Conservation (phyloP, 2,797 vertebrate genomes). For the Pseudomugil tenellus region DNA sequence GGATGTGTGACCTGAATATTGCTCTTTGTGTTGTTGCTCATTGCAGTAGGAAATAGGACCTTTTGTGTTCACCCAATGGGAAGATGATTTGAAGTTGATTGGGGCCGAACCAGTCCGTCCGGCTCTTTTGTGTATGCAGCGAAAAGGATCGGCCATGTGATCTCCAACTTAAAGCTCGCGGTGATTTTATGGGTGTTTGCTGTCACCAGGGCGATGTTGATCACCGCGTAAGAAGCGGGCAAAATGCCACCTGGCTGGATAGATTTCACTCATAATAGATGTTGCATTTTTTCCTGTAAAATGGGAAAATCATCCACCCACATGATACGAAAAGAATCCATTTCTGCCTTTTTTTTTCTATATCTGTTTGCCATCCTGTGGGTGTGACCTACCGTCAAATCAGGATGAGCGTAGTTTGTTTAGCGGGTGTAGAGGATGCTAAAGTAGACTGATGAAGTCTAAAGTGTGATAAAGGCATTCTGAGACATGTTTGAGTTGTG, state of each 20-base stretch:
- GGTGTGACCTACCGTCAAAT: neutral
- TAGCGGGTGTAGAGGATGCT: constrained; percentile 1
- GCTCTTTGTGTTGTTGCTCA: constrained; percentile 61
- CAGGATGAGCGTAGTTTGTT: neutral
- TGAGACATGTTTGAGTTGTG: neutral
- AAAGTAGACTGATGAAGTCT: neutral
- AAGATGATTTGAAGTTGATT: constrained; percentile 69
- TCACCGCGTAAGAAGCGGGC: constrained; percentile 9
- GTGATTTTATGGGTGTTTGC: constrained; percentile 45
- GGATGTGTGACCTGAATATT: constrained; percentile 72
- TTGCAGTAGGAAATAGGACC: constrained; percentile 54
- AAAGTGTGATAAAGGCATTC: constrained; percentile 10
- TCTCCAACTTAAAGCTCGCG: constrained; percentile 38
- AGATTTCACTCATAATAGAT: neutral
- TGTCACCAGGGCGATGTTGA: constrained; percentile 20
- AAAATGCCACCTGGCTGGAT: neutral
- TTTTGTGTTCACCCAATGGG: constrained; percentile 72
- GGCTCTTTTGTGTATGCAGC: constrained; percentile 44
- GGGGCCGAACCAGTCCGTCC: constrained; percentile 56
- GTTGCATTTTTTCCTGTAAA: neutral
- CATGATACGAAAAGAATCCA: neutral
- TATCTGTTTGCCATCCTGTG: neutral
- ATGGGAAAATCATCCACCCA: no score
- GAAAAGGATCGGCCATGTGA: constrained; percentile 60
- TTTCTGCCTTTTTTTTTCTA: neutral